Evolutionary conservation across 2,888 invertebrate species (phyloP).

Genomic region (Drosophila anomalata): DNA sequence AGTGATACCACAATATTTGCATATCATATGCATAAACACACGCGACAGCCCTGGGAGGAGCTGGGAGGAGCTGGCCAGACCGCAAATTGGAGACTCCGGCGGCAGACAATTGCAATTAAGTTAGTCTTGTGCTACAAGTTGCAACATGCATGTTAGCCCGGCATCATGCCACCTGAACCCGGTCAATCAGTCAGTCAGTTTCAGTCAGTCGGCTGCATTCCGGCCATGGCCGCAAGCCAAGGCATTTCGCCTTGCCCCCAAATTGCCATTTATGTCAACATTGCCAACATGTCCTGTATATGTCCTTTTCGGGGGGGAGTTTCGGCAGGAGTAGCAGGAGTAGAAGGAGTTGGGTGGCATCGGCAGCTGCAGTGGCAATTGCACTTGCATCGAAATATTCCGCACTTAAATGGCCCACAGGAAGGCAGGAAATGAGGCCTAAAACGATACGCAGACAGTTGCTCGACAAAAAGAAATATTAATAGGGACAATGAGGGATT

Average conservation of each 20-base stretch:
- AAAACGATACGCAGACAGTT: constrained; percentile 15
- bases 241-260: constrained; percentile 26
- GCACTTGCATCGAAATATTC: constrained; percentile 3
- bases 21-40: constrained; percentile 78
- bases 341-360: background rate
- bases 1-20: constrained; percentile 77
- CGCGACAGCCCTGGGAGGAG: constrained; percentile 51
- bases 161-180: constrained; percentile 60
- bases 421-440: background rate
- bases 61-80: constrained; percentile 27
- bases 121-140: constrained; percentile 52
- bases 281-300: constrained; percentile 39
- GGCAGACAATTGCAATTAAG: constrained; percentile 73
- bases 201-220: constrained; percentile 14
- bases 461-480: constrained; percentile 18
- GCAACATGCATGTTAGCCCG: constrained; percentile 16
- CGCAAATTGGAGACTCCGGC: constrained; percentile 37
- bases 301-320: background rate
- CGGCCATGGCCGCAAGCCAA: constrained; percentile 20
- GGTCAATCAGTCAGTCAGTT: constrained; percentile 70
- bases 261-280: constrained; percentile 43
- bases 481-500: background rate
- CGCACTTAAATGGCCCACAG: background rate
- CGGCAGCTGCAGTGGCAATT: background rate
- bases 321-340: too few relatives aligned